These are phyloP conservation scores for Selene dorsalis DNA, from an alignment of 2,797 vertebrate species.

Conservation along the genomic window DNA sequence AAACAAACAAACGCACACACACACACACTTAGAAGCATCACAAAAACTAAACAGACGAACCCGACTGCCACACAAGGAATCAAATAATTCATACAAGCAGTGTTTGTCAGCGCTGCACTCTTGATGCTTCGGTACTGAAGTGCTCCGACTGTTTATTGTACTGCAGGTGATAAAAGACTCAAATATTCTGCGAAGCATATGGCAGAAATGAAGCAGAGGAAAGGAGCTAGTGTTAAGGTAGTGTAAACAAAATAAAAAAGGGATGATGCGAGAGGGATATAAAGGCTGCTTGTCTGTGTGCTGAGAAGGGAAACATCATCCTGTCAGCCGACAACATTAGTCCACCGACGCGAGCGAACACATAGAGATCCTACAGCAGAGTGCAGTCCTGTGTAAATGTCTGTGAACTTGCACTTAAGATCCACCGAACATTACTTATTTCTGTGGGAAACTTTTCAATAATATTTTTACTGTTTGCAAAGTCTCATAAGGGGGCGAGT, in stretches of 20 bases:
- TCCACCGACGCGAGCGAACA: conserved; percentile 42
- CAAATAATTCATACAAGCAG: conserved; percentile 37
- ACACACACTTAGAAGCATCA: conserved; percentile 9
- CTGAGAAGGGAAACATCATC: conserved; percentile 34
- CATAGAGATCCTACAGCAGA: conserved; percentile 34
- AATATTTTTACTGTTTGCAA: conserved; percentile 75
- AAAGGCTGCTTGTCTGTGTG: conserved; percentile 18
- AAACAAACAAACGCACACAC: not conserved
- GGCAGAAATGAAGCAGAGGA: conserved; percentile 45
- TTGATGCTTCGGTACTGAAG: conserved; percentile 35
- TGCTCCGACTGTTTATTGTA: conserved; percentile 50
- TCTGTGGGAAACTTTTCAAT: conserved; percentile 76
- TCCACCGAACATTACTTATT: conserved; percentile 48
- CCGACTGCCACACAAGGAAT: conserved; percentile 21
- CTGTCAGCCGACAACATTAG: conserved; percentile 45
- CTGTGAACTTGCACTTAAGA: conserved; percentile 23
- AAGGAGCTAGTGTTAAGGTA: conserved; percentile 9
- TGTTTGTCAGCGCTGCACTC: conserved; percentile 40
- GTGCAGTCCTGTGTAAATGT: not conserved
- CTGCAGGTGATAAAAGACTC: conserved; percentile 49
- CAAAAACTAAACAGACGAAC: conserved; percentile 39
- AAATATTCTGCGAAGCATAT: conserved; percentile 53
- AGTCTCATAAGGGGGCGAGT: conserved; percentile 60
- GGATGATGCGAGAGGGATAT: conserved; percentile 43
- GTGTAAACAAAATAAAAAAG: conserved; percentile 49